Base-by-base conservation (phyloP, 2,113 vertebrate species). In the Leptodactylus fuscus region DNA sequence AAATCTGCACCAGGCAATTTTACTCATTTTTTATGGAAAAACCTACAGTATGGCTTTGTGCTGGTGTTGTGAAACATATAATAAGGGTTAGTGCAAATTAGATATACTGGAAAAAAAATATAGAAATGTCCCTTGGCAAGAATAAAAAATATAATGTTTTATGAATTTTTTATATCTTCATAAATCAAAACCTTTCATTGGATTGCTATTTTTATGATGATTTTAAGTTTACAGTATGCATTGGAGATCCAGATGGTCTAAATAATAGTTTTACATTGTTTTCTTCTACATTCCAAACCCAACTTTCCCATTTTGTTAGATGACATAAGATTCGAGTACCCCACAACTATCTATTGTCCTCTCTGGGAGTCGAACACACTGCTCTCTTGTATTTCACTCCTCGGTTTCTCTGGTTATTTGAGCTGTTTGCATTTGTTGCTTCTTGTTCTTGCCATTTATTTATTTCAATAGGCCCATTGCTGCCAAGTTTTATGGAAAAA, bases 371-470 rank as follows among this genome's bases (percentile, higher is more conserved):
- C 2, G 85, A 80, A 16, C 67, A 83, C 62, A 74, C 34, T 90
- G 85, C 36, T 60, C 65, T 70, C 49, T 86, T 55, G 70, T 91
- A 90, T 92, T 90, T 82, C 89, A 79, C 88, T 89, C 81, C 87
- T n/a, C 1, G 55, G 60, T 34, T 82, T 82, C 89, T 88, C 62
- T 84, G 77, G 73, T 83, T 88, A 89, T 88, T 75, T 79, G 62
- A 89, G 75, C 62, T 81, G 29, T 89, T 92, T 89, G 83, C 76
- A 89, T 88, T 89, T 91, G 18, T 22, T 87, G 51, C 67, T 7
- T 75, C 74, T 90, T 90, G 76, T 89, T 88, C 88, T 87, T 88
- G 51, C 82, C 83, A 67, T 82, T 73, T 41, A 88, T 69, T 4
- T 36, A 32, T 27, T 32, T 62, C 75, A 81, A 13, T 55, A 89